Base-by-base conservation (phyloP, 1,140 invertebrate species). In the Heliconius himera region DNA sequence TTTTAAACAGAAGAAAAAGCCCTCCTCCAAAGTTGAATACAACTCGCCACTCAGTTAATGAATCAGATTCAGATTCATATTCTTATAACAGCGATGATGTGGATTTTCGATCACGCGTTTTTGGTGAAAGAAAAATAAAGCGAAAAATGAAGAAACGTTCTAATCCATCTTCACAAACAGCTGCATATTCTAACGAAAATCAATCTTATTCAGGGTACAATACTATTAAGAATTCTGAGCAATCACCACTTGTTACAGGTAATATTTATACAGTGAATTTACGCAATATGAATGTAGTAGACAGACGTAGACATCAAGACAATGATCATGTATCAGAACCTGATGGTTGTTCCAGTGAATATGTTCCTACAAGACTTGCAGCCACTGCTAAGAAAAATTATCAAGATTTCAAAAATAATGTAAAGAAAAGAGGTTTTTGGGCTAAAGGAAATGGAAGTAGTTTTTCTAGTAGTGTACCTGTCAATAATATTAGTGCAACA, bases 361-460 rank as follows among this genome's bases (percentile, higher is more conserved):
- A 95, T 89, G 89, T 95, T 38, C 94, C 94, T 4, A 95, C 93
- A 54, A 95, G 90, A 81, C 82, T 94, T 41, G 91, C 93, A 70
- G 90, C 89, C 16, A 90, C 88, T 76, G 89, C 90, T 36, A 94
- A 94, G 80, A 90, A 90, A 81, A 95, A 95, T 82, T 94, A 95
- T 80, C 91, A 94, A 83, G 87, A 93, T 56, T 95, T 95, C 71
- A 95, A 93, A 84, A 87, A 94, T 74, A 93, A 94, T 91, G 90
- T 94, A 11, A 89, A 89, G 73, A 91, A 83, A 71, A 94, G 94
- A 83, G 92, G 90, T 29, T 92, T 88, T 79, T 94, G 93, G 93
- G 92, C 92, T 8, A 94, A 93, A 83, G 92, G 89, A 22, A 94
- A 94, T 89, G 87, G 89, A 41, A 81, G 36, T 78, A 72, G 74